Conservation (phyloP, 2,113 vertebrate genomes). For the Baryphthengus martii region DNA sequence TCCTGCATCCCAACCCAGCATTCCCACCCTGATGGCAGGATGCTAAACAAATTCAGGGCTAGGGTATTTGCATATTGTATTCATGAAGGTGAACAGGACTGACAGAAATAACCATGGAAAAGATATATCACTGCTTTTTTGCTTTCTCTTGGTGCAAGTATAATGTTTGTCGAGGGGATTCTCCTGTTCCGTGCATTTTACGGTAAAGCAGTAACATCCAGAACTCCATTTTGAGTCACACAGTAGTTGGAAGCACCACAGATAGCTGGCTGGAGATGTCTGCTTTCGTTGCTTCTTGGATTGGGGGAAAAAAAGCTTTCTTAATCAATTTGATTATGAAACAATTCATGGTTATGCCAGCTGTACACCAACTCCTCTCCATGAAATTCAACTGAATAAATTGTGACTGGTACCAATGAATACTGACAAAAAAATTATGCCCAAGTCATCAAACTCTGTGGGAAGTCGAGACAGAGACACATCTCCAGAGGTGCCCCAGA, state of each 20-base stretch:
- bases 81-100: not conserved
- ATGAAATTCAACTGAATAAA: not conserved
- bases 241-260: rapidly evolving
- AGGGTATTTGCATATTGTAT: not conserved
- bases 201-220: not conserved
- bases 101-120: not conserved
- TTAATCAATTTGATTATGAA: not conserved
- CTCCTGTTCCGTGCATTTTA: not conserved
- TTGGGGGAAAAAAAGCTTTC: not conserved
- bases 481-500: not conserved
- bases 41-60: not conserved
- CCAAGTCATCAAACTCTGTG: not conserved
- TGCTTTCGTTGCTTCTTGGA: not conserved
- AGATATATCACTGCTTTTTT: not conserved
- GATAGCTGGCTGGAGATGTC: not conserved
- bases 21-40: not conserved
- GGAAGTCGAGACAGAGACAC: not conserved
- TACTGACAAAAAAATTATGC: not conserved
- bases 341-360: not conserved
- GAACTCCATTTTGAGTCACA: not conserved
- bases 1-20: not conserved
- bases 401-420: rapidly evolving
- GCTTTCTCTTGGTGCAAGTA: rapidly evolving
- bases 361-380: not conserved
- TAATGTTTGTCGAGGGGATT: not conserved